A percentile compares a stretch with the other conserved stretches of the same genome.
Conservation (phyloP, 2,797 vertebrate species). For the Pagetopsis macropterus region DNA sequence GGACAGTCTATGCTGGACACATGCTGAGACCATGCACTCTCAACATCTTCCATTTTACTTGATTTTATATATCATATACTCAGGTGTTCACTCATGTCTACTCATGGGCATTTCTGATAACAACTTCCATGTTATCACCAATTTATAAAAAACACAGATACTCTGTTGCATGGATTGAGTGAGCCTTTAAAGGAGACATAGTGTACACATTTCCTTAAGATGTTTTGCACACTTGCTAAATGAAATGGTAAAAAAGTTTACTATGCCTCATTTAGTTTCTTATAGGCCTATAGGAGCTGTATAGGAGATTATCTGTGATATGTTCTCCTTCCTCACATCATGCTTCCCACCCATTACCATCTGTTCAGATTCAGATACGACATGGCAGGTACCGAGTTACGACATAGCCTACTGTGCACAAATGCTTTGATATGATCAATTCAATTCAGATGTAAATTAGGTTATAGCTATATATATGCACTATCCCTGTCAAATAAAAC, state of each 20-base stretch:
- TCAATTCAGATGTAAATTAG: too few species aligned
- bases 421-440: neutral
- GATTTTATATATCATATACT: neutral
- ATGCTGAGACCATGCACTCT: neutral
- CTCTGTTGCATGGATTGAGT: neutral
- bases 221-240: neutral
- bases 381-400: neutral
- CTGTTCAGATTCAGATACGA: slow-evolving; percentile 27
- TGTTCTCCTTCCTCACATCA: neutral
- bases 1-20: neutral
- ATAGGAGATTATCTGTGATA: neutral
- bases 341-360: slow-evolving; percentile 31
- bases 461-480: too few species aligned
- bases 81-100: too few species aligned
- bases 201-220: neutral
- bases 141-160: neutral
- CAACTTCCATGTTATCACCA: neutral
- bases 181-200: slow-evolving; percentile 5
- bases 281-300: too few species aligned
- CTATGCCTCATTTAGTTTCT: neutral
- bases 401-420: neutral
- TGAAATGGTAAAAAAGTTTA: neutral
- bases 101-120: neutral
- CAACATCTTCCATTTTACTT: neutral
- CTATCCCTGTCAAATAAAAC: too few species aligned